Evolutionary conservation across 2,113 vertebrate species (phyloP).

Genomic region (Carassius gibelio): DNA sequence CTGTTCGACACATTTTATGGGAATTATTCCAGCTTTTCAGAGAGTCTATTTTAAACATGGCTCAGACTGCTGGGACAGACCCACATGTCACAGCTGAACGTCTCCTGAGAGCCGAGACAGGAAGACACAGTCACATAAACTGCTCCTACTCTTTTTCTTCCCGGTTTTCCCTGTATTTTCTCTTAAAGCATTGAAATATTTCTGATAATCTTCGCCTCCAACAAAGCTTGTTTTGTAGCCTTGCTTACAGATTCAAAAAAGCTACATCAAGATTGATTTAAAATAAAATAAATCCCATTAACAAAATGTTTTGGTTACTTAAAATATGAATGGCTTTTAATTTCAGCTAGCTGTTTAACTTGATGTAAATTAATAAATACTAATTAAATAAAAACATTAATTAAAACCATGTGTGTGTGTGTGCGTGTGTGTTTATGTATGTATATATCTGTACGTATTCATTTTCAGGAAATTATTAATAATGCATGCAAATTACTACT

Average conservation of each 20-base stretch:
- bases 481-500: neutral
- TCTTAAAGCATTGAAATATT: neutral
- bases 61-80: conserved; percentile 27
- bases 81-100: conserved; percentile 59
- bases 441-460: no score
- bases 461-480: no score
- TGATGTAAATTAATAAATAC: no score
- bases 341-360: no score
- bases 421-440: neutral
- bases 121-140: neutral
- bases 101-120: conserved; percentile 46
- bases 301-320: no score
- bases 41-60: conserved; percentile 45
- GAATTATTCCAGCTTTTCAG: conserved; percentile 13
- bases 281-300: no score
- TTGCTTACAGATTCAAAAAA: neutral
- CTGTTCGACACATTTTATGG: conserved; percentile 20
- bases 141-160: neutral
- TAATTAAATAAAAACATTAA: no score
- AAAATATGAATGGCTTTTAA: no score
- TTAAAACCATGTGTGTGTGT: no score
- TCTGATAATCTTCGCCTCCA: neutral
- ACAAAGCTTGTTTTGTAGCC: neutral
- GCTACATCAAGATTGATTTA: neutral
- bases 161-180: neutral